Conservation (phyloP, 2,113 vertebrate species). For the Cariama cristata region DNA sequence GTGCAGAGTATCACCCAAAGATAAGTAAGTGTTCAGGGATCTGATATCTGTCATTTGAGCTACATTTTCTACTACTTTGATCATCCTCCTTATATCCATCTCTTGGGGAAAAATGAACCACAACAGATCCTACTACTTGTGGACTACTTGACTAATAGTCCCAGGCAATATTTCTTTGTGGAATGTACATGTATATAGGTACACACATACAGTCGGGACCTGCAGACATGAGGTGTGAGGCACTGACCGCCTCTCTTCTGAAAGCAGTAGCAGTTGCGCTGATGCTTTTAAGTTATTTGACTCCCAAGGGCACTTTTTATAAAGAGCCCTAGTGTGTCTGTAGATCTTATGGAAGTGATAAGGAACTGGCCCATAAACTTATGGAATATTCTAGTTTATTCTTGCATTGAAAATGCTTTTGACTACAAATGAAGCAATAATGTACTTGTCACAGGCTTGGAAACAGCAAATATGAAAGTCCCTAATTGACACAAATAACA, state of each 20-base stretch:
- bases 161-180: background rate
- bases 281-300: background rate
- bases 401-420: background rate
- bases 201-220: background rate
- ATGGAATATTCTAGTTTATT: background rate
- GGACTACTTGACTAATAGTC: background rate
- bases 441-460: background rate
- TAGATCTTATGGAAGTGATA: background rate
- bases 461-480: background rate
- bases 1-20: background rate
- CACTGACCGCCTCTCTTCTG: background rate
- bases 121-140: background rate
- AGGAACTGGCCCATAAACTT: background rate
- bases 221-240: background rate
- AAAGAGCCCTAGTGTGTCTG: background rate
- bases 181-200: background rate
- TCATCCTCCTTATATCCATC: background rate
- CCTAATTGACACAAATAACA: background rate
- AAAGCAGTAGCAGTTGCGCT: background rate
- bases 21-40: background rate
- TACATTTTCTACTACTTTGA: background rate
- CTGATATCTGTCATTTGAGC: background rate
- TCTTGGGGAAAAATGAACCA: background rate
- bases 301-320: background rate
- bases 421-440: background rate